These are phyloP conservation scores for Mormyrops attenuatus DNA, from an alignment of 2,797 vertebrate species.

Conservation along the genomic window DNA sequence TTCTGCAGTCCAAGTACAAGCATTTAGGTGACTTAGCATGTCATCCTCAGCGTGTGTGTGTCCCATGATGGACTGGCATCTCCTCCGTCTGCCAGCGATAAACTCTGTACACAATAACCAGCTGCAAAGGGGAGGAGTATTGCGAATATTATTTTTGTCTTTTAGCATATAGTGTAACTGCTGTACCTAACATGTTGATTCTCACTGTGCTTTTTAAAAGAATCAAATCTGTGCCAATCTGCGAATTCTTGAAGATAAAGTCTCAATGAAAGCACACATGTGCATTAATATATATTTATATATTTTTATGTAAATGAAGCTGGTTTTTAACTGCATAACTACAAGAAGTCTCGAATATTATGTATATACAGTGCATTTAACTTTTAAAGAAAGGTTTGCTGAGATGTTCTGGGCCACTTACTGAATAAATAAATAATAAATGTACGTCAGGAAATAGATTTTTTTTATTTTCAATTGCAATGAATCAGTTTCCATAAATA, in stretches of 20 bases:
- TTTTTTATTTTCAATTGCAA: background rate
- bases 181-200: background rate
- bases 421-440: background rate
- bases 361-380: background rate
- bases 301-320: background rate
- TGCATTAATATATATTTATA: background rate
- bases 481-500: background rate
- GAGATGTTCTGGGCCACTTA: background rate
- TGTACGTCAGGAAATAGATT: background rate
- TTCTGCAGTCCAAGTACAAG: background rate
- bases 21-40: background rate
- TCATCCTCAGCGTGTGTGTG: background rate
- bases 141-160: background rate
- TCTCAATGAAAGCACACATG: background rate
- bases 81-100: background rate
- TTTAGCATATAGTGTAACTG: background rate
- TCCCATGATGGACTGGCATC: background rate
- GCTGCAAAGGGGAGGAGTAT: background rate
- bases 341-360: background rate
- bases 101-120: background rate
- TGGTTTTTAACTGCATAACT: background rate
- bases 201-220: background rate
- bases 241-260: background rate
- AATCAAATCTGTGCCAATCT: background rate
- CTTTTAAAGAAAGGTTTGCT: background rate